These are phyloP conservation scores for Chironomus tentans DNA, from an alignment of 2,888 invertebrate species.

Conservation along the genomic window DNA sequence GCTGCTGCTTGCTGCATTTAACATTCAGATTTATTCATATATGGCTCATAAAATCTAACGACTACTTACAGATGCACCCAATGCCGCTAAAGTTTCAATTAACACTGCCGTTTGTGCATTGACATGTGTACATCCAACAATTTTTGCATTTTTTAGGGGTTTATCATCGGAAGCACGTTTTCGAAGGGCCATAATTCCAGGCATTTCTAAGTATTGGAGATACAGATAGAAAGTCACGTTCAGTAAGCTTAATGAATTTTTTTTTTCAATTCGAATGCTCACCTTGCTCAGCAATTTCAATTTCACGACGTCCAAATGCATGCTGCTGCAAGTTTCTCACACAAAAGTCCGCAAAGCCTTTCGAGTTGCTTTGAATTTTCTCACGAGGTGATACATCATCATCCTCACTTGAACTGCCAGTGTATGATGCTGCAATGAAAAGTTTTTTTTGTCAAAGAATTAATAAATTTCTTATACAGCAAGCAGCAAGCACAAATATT, in stretches of 20 bases:
- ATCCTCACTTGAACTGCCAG: slow-evolving; percentile 82
- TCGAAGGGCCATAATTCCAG: slow-evolving; percentile 90
- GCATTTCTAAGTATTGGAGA: slow-evolving; percentile 66
- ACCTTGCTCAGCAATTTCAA: slow-evolving; percentile 95
- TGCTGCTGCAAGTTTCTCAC: slow-evolving; percentile 88
- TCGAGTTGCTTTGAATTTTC: slow-evolving; percentile 78
- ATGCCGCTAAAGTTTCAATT: slow-evolving; percentile 77
- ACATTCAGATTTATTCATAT: too few relatives aligned
- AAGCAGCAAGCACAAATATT: neutral
- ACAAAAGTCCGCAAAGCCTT: slow-evolving; percentile 83
- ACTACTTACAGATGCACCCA: slow-evolving; percentile 60
- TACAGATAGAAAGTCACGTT: too few relatives aligned
- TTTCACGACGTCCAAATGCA: slow-evolving; percentile 89
- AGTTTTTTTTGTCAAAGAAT: too few relatives aligned
- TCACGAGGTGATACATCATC: slow-evolving; percentile 90
- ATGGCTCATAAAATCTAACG: too few relatives aligned
- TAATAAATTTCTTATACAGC: too few relatives aligned
- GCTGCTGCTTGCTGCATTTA: too few relatives aligned
- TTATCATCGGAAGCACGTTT: slow-evolving; percentile 89
- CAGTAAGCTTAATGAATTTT: neutral
- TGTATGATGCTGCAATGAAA: slow-evolving; percentile 47
- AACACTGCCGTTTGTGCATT: slow-evolving; percentile 96
- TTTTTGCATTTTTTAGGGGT: slow-evolving; percentile 89
- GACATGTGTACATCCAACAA: slow-evolving; percentile 96
- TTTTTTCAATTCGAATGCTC: neutral